Percentiles rank a stretch among this genome's conserved stretches.
Conservation (phyloP, 1,140 invertebrate species). For the Brachionus paranguensis region DNA sequence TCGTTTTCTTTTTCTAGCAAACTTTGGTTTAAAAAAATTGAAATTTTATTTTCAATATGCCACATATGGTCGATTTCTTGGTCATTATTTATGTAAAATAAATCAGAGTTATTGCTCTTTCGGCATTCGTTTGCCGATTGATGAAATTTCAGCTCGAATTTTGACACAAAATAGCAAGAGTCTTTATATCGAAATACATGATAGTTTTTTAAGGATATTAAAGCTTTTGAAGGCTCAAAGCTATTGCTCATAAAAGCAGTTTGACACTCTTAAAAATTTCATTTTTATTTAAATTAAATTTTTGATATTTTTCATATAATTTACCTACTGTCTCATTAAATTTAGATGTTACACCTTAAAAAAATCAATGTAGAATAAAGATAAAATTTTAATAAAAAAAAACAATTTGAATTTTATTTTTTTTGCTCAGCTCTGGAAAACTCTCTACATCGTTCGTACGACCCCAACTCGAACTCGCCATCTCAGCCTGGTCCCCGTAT, state of each 20-base stretch:
- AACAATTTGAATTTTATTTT: too few relatives aligned
- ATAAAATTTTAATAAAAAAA: too few relatives aligned
- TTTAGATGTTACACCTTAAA: not conserved
- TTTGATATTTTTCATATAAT: not conserved
- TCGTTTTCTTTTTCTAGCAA: not conserved
- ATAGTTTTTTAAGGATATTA: not conserved
- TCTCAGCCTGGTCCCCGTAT: too few relatives aligned
- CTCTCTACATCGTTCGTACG: too few relatives aligned
- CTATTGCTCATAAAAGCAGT: not conserved
- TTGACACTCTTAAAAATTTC: not conserved
- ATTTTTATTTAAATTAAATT: not conserved
- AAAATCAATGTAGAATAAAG: not conserved
- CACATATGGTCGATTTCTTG: not conserved
- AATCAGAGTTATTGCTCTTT: not conserved
- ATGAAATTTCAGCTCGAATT: not conserved
- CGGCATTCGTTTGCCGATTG: not conserved
- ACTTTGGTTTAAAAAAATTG: not conserved
- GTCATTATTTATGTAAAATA: slow-evolving; percentile 2
- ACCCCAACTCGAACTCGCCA: too few relatives aligned
- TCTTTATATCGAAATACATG: not conserved
- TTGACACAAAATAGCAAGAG: slow-evolving; percentile 5
- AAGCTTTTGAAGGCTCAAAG: not conserved
- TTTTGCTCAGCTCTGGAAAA: too few relatives aligned
- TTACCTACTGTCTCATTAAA: not conserved
- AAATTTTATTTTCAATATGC: not conserved